phyloP scores from a whole-genome alignment of 1,140 invertebrate genomes.

The Fragariocoptes setiger region DNA sequence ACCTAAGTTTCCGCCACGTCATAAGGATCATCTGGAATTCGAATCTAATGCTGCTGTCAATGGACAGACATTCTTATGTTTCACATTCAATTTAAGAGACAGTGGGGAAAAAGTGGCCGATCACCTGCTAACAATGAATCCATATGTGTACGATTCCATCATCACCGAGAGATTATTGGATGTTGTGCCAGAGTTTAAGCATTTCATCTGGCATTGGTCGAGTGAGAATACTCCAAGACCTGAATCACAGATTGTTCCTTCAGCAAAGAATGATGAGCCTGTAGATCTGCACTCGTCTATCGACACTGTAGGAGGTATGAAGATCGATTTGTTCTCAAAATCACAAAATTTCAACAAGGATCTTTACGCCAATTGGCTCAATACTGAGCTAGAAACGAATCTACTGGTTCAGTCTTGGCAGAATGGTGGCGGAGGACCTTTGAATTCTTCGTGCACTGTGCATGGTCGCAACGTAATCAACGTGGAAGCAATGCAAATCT shows the following conservation, averaged over 20 bases:
- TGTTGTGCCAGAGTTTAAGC: constrained; percentile 3
- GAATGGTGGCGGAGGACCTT: constrained; percentile 30
- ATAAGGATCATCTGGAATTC: neutral
- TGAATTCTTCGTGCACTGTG: constrained; percentile 22
- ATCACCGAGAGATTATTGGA: constrained; percentile 3
- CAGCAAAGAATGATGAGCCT: neutral
- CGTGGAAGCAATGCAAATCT: constrained; percentile 23
- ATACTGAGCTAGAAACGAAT: constrained; percentile 29
- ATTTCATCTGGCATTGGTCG: constrained; percentile 1
- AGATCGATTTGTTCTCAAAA: constrained; percentile 47
- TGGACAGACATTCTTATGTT: constrained; percentile 59
- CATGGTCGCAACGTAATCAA: constrained; percentile 28
- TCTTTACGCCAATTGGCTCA: constrained; percentile 46
- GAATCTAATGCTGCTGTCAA: constrained; percentile 23
- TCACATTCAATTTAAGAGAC: constrained; percentile 27
- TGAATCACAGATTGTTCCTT: neutral
- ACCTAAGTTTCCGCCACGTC: constrained; percentile 32
- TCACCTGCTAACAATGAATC: constrained; percentile 6
- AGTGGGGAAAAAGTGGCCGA: constrained; percentile 32
- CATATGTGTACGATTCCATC: constrained; percentile 1
- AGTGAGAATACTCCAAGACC: neutral
- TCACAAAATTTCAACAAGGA: constrained; percentile 28
- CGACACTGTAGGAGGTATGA: constrained; percentile 22
- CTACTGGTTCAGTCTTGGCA: constrained; percentile 58
- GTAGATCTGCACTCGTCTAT: constrained; percentile 1